Evolutionary conservation across 1,140 invertebrate species (phyloP).

Genomic region (Papilio polyxenes): DNA sequence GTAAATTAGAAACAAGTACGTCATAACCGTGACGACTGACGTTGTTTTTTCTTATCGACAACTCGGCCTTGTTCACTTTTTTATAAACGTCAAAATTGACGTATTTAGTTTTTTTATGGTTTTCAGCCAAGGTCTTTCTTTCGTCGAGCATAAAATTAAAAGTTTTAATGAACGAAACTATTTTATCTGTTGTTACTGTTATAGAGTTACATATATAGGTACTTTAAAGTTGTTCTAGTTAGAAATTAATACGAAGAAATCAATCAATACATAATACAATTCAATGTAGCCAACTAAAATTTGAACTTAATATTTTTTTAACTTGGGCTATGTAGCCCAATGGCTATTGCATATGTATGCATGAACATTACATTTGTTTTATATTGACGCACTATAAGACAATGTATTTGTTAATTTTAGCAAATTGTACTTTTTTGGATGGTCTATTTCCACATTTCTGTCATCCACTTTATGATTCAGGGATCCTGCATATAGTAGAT

Average conservation of each 20-base stretch:
- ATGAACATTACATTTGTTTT: too few species aligned
- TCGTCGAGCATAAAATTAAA: not conserved
- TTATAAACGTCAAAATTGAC: slow-evolving; percentile 28
- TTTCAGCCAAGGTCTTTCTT: slow-evolving; percentile 4
- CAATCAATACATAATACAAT: too few species aligned
- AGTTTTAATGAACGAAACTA: not conserved
- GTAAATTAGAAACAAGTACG: slow-evolving; percentile 20
- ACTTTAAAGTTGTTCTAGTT: not conserved
- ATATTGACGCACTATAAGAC: too few species aligned
- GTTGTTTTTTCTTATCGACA: slow-evolving; percentile 24
- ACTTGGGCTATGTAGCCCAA: too few species aligned
- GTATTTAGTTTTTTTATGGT: not conserved
- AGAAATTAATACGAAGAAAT: not conserved
- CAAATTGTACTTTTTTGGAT: not conserved
- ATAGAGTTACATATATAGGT: too few species aligned
- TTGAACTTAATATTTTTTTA: not conserved
- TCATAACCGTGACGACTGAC: slow-evolving; percentile 25
- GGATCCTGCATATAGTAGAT: not conserved
- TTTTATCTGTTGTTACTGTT: too few species aligned
- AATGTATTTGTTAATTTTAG: not conserved
- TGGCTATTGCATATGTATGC: too few species aligned
- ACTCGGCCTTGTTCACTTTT: not conserved
- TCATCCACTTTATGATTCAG: not conserved
- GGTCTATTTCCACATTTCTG: not conserved
- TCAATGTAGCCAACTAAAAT: not conserved